Percentiles rank a stretch among this genome's conserved stretches.
These are phyloP conservation scores for Kryptopterus vitreolus DNA, from an alignment of 2,797 vertebrate species.

Conservation along the genomic window DNA sequence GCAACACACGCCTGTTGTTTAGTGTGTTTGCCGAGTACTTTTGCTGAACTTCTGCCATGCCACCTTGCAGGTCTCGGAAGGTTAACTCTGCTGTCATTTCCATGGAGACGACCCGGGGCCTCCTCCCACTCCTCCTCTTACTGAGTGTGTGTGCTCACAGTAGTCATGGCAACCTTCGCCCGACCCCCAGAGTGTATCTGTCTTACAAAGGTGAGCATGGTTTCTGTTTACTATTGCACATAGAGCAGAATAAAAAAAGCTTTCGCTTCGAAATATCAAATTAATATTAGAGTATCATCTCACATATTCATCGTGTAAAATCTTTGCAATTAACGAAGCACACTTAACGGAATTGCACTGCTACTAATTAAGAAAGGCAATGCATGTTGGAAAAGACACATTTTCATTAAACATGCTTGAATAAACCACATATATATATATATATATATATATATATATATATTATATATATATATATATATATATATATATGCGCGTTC, in stretches of 20 bases:
- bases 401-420: neutral
- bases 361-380: neutral
- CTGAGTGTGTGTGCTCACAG: constrained; percentile 58
- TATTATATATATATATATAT: neutral
- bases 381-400: neutral
- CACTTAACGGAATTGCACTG: neutral
- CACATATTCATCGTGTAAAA: neutral
- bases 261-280: neutral
- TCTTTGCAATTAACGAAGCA: neutral
- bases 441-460: neutral
- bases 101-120: constrained; percentile 58
- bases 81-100: constrained; percentile 59
- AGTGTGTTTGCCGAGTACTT: constrained; percentile 10
- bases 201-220: constrained; percentile 64
- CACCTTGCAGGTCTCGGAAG: constrained; percentile 58
- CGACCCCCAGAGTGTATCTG: constrained; percentile 62
- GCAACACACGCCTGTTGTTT: constrained; percentile 12
- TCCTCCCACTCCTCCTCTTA: constrained; percentile 58
- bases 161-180: constrained; percentile 60
- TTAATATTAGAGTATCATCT: neutral
- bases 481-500: neutral
- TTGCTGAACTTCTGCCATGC: constrained; percentile 42
- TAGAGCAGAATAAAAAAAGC: constrained; percentile 10
- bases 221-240: constrained; percentile 33
- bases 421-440: neutral